Evolutionary conservation across 2,888 invertebrate genomes (phyloP).

Genomic region (Lysandra coridon): DNA sequence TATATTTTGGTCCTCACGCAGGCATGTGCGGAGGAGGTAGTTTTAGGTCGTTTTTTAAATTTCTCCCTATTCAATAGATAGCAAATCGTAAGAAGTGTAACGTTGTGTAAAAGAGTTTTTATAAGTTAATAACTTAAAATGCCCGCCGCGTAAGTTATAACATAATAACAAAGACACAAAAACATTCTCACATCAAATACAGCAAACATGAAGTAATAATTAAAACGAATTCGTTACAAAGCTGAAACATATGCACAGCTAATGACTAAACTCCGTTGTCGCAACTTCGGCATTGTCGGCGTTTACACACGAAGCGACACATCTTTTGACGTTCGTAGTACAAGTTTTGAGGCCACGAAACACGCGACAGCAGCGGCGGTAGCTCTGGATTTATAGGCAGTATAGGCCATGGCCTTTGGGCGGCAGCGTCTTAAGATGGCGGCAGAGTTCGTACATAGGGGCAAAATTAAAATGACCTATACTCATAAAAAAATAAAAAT

Average conservation of each 20-base stretch:
- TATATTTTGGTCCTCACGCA: too few relatives aligned
- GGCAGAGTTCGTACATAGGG: too few relatives aligned
- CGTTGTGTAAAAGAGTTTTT: too few relatives aligned
- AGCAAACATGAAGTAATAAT: not conserved
- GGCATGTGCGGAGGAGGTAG: too few relatives aligned
- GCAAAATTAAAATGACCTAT: too few relatives aligned
- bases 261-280: slow-evolving; percentile 14
- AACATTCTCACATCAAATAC: not conserved
- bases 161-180: not conserved
- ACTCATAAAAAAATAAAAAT: too few relatives aligned
- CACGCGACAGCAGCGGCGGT: not conserved
- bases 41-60: too few relatives aligned
- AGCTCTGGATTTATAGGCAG: not conserved
- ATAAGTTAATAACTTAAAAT: too few relatives aligned
- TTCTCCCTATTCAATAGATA: too few relatives aligned
- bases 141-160: not conserved
- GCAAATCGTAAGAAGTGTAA: too few relatives aligned
- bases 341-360: not conserved
- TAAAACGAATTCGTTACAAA: slow-evolving; percentile 5
- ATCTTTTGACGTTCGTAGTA: slow-evolving; percentile 1
- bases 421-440: too few relatives aligned
- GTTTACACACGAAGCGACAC: slow-evolving; percentile 8
- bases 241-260: slow-evolving; percentile 14
- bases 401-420: too few relatives aligned
- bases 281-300: not conserved